Evolutionary conservation across 2,113 vertebrate species (phyloP).

Genomic region (Tupaia chinensis): DNA sequence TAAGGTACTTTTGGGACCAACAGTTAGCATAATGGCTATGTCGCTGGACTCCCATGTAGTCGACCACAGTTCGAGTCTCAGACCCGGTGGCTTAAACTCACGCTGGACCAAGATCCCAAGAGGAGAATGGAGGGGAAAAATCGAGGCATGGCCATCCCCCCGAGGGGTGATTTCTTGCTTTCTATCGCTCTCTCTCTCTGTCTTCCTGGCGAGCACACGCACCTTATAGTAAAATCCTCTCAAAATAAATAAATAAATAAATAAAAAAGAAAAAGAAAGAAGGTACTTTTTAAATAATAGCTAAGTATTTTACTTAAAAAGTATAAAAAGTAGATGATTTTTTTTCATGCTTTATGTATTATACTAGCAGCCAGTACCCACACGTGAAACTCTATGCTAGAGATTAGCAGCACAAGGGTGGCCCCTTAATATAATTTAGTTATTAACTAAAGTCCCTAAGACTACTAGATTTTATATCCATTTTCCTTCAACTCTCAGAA

Average conservation of each 20-base stretch:
- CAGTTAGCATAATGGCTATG: no score
- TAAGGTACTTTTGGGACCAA: background rate
- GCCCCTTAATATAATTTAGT: constrained; percentile 64
- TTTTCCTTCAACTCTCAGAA: background rate
- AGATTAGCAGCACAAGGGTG: constrained; percentile 6
- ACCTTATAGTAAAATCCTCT: no score
- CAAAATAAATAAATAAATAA: no score
- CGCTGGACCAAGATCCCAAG: no score
- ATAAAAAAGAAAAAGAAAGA: background rate
- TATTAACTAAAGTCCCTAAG: background rate
- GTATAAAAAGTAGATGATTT: background rate
- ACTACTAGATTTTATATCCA: background rate
- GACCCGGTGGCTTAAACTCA: no score
- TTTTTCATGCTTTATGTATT: background rate
- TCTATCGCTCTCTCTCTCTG: no score
- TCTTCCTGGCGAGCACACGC: no score
- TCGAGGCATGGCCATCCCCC: no score
- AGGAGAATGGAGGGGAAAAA: no score
- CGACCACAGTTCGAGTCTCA: no score
- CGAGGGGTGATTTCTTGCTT: no score
- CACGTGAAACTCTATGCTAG: background rate
- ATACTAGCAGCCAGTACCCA: background rate
- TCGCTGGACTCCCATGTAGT: no score
- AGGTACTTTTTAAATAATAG: background rate
- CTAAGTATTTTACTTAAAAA: background rate